A percentile compares a stretch with the other conserved stretches of the same genome.
These are phyloP conservation scores for Luehdorfia chinensis DNA, from an alignment of 1,140 invertebrate genomes.

Conservation along the genomic window DNA sequence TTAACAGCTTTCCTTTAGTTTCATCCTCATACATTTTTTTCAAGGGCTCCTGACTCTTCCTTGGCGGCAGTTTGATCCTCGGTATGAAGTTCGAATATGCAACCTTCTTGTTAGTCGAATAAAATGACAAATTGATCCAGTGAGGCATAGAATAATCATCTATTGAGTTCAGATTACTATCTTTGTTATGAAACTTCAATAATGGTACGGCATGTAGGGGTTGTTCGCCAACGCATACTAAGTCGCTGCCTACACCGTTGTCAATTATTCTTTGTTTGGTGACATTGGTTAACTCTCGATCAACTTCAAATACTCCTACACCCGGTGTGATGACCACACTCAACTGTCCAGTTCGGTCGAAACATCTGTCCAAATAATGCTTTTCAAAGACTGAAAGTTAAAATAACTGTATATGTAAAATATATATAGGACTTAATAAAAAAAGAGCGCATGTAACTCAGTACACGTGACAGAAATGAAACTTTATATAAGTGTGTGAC, in stretches of 20 bases:
- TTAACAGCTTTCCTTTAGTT: constrained; percentile 80
- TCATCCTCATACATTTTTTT: constrained; percentile 78
- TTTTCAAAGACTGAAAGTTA: constrained; percentile 94
- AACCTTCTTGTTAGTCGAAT: constrained; percentile 95
- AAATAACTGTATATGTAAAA: background rate
- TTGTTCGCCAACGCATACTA: constrained; percentile 99
- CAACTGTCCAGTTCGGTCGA: constrained; percentile 98
- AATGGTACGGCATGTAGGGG: constrained; percentile 98
- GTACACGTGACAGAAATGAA: no score
- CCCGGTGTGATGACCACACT: constrained; percentile 99
- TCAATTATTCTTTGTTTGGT: constrained; percentile 99
- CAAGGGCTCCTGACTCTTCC: constrained; percentile 74
- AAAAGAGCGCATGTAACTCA: no score
- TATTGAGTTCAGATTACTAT: constrained; percentile 87
- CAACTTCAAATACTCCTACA: constrained; percentile 98
- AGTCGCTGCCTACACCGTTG: constrained; percentile 95
- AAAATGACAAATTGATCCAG: constrained; percentile 99
- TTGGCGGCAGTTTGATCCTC: constrained; percentile 91
- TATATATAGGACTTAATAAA: no score
- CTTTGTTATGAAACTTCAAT: constrained; percentile 97
- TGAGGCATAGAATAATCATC: constrained; percentile 99
- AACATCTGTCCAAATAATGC: constrained; percentile 97
- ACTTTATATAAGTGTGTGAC: no score
- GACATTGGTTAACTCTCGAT: constrained; percentile 97
- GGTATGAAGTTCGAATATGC: constrained; percentile 95